These are phyloP conservation scores for Drosophila ogumai DNA, from an alignment of 1,140 invertebrate genomes.

Conservation along the genomic window DNA sequence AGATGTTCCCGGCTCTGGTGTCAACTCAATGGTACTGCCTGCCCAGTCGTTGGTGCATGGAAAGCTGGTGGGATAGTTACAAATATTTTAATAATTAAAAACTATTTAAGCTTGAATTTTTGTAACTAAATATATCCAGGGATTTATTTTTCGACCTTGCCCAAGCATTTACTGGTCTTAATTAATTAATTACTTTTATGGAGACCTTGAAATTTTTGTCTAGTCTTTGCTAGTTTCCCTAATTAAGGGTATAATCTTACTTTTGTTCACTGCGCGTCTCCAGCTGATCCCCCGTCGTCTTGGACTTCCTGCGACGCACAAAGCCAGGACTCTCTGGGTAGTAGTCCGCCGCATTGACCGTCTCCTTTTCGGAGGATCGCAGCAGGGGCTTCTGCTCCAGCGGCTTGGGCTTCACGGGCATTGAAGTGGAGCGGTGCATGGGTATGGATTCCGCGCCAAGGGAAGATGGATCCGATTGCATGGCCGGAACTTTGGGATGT, in stretches of 20 bases:
- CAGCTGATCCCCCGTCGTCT: slow-evolving; percentile 48
- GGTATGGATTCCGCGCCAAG: slow-evolving; percentile 33
- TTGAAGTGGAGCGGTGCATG: slow-evolving; percentile 78
- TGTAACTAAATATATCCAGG: not conserved
- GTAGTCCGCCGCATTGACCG: slow-evolving; percentile 71
- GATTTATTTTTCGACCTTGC: not conserved
- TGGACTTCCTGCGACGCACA: slow-evolving; percentile 58
- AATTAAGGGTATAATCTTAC: slow-evolving; percentile 40
- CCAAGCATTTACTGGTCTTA: not conserved
- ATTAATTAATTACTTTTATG: slow-evolving; percentile 1
- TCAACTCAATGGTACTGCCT: slow-evolving; percentile 79
- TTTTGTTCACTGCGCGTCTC: slow-evolving; percentile 79
- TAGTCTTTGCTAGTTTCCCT: not conserved
- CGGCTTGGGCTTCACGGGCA: slow-evolving; percentile 79
- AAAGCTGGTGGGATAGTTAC: slow-evolving; percentile 47
- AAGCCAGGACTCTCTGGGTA: slow-evolving; percentile 78
- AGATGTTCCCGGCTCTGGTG: slow-evolving; percentile 38
- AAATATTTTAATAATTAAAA: not conserved
- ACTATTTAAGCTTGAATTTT: not conserved
- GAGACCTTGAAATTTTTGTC: not conserved
- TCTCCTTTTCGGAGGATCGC: slow-evolving; percentile 77
- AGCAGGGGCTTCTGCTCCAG: slow-evolving; percentile 66
- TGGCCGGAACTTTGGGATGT: slow-evolving; percentile 31
- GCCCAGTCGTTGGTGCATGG: slow-evolving; percentile 75
- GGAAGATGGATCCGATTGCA: slow-evolving; percentile 49